Base-by-base conservation (phyloP, 37 sponge, comb jelly and placozoan genomes). In the Beroe ovata region DNA sequence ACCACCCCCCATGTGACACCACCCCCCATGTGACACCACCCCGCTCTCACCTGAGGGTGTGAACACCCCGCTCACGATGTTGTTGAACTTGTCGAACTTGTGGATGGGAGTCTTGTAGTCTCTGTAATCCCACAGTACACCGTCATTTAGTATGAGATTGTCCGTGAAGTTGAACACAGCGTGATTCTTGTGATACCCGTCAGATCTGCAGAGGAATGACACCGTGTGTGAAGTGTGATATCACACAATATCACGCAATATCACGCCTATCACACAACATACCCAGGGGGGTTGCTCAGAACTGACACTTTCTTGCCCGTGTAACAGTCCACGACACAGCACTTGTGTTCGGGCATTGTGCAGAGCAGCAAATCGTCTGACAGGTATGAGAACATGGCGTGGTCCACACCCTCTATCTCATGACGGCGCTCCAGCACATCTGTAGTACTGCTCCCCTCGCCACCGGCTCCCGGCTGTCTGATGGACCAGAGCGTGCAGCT, bases 21-120 rank as follows among this genome's bases (percentile, higher is more conserved):
- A n/a, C n/a, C n/a, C n/a, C n/a, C n/a, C n/a, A n/a, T n/a, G n/a
- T n/a, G n/a, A n/a, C n/a, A n/a, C n/a, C n/a, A n/a, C n/a, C n/a
- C n/a, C n/a, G n/a, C n/a, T n/a, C n/a, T n/a, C 21, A 77, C 84
- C 84, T 36, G 84, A 14, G 23, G 84, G 84, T 2, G 58, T 36
- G 54, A 77, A 77, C 3, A 77, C 84, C 11, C 84, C 84, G 54
- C 84, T 77, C 58, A 77, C 84, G 33, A 42, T 36, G 84, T 77
- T 77, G 28, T 77, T 77, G 84, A 77, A 42, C 54, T 77, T 77
- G 28, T 77, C 84, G 54, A 77, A 77, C 84, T 77, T 77, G 58
- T 77, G 54, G 22, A 77, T 77, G 4, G 84, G 36, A 47, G 11
- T 16, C 8, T 1, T 77, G 71, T 35, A 38, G 58, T 47, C 33